Evolutionary conservation across 2,797 vertebrate genomes (phyloP).

Genomic region (Carcharodon carcharias): DNA sequence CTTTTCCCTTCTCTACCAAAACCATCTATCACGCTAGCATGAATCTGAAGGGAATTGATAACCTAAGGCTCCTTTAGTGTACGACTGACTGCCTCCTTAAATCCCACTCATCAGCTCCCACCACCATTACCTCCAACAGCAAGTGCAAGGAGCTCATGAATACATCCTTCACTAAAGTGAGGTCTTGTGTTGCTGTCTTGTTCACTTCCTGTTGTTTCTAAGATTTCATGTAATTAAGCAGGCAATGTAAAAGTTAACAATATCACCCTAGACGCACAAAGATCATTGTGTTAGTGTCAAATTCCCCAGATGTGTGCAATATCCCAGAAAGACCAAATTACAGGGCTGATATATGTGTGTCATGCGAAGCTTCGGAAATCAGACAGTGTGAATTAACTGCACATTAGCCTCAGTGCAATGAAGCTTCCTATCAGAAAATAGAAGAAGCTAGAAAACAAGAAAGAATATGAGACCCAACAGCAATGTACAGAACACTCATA

Average conservation of each 20-base stretch:
- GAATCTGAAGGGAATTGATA: background rate
- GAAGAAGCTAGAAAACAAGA: background rate
- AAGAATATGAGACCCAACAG: background rate
- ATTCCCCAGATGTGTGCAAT: background rate
- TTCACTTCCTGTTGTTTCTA: background rate
- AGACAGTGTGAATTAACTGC: background rate
- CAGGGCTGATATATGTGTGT: background rate
- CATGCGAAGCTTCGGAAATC: background rate
- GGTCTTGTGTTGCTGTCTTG: background rate
- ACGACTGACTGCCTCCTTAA: background rate
- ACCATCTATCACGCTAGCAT: background rate
- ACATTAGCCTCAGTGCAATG: background rate
- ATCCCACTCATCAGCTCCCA: background rate
- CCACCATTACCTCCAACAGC: background rate
- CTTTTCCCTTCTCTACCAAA: background rate
- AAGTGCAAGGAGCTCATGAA: background rate
- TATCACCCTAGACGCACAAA: background rate
- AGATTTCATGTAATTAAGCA: background rate
- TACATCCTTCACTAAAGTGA: background rate
- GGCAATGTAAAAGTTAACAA: background rate
- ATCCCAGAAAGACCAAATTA: background rate
- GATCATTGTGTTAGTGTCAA: background rate
- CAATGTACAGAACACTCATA: background rate
- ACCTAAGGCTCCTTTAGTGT: background rate
- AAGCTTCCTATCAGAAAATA: background rate